A percentile compares a stretch with the other conserved stretches of the same genome.
Evolutionary conservation across 2,797 vertebrate species (phyloP).

Genomic region (Neosalanx taihuensis): DNA sequence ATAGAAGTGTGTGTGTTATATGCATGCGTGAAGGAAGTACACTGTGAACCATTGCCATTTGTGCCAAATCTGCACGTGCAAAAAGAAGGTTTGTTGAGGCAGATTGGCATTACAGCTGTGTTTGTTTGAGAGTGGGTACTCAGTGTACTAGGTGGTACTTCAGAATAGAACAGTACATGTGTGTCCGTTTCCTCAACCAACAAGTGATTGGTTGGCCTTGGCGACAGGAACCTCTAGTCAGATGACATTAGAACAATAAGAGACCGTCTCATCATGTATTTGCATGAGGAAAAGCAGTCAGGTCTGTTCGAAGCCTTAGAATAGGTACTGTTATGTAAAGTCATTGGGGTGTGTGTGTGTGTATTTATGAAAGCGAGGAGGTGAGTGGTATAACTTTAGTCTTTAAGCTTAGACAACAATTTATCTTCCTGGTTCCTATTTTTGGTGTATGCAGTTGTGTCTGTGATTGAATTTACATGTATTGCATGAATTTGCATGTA

Average conservation of each 20-base stretch:
- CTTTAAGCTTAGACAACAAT: neutral
- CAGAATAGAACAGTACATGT: conserved; percentile 50
- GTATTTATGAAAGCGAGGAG: neutral
- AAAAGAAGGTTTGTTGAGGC: no score
- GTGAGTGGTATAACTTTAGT: neutral
- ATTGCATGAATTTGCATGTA: neutral
- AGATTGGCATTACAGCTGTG: neutral
- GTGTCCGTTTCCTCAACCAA: conserved; percentile 11
- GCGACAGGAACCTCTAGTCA: conserved; percentile 45
- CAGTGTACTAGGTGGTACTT: conserved; percentile 53
- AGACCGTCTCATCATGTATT: conserved; percentile 55
- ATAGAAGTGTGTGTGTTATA: conserved; percentile 25
- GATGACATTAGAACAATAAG: conserved; percentile 61
- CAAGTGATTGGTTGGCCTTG: conserved; percentile 32
- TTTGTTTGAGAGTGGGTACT: conserved; percentile 31
- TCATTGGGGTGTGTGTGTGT: conserved; percentile 14
- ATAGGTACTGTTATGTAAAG: conserved; percentile 34
- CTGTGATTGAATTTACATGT: neutral
- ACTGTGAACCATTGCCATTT: neutral
- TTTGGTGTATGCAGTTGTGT: neutral
- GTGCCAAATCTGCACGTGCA: conserved; percentile 5
- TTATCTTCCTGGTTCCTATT: conserved; percentile 2
- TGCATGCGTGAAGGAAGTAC: neutral
- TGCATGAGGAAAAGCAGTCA: conserved; percentile 58
- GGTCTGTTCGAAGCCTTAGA: conserved; percentile 27